Evolutionary conservation across 1,140 invertebrate species (phyloP).

Genomic region (Thaumetopoea pityocampa): DNA sequence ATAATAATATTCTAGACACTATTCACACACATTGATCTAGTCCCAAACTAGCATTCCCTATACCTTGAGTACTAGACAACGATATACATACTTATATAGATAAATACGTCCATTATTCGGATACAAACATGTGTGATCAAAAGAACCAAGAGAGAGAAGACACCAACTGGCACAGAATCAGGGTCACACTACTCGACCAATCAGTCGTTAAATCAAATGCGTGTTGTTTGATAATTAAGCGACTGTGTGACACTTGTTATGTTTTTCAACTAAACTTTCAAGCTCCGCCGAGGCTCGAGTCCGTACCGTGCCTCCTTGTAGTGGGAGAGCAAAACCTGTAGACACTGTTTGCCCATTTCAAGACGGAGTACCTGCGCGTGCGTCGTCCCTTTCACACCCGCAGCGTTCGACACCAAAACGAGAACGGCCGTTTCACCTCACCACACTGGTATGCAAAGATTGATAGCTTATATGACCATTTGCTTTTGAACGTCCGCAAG

Average conservation of each 20-base stretch:
- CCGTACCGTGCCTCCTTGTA: conserved; percentile 61
- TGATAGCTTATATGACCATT: conserved; percentile 75
- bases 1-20: too few species aligned
- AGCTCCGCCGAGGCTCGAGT: conserved; percentile 59
- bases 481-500: conserved; percentile 68
- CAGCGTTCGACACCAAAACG: conserved; percentile 18
- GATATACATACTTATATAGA: too few species aligned
- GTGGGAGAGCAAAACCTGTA: conserved; percentile 75
- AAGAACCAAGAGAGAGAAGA: not conserved
- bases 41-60: too few species aligned
- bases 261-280: conserved; percentile 65
- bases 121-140: not conserved
- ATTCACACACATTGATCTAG: too few species aligned
- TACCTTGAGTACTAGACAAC: too few species aligned
- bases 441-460: conserved; percentile 75
- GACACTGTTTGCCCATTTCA: conserved; percentile 68
- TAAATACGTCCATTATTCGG: too few species aligned
- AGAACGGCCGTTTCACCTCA: conserved; percentile 57
- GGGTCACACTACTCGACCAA: too few species aligned
- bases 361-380: conserved; percentile 59
- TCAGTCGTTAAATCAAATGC: conserved; percentile 24
- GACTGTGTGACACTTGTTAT: conserved; percentile 46
- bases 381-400: conserved; percentile 60
- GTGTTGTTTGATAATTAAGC: conserved; percentile 25
- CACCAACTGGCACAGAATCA: conserved; percentile 13